Percentiles rank a stretch among this genome's conserved stretches.
These are phyloP conservation scores for Danionella cerebrum DNA, from an alignment of 2,113 vertebrate species.

Conservation along the genomic window DNA sequence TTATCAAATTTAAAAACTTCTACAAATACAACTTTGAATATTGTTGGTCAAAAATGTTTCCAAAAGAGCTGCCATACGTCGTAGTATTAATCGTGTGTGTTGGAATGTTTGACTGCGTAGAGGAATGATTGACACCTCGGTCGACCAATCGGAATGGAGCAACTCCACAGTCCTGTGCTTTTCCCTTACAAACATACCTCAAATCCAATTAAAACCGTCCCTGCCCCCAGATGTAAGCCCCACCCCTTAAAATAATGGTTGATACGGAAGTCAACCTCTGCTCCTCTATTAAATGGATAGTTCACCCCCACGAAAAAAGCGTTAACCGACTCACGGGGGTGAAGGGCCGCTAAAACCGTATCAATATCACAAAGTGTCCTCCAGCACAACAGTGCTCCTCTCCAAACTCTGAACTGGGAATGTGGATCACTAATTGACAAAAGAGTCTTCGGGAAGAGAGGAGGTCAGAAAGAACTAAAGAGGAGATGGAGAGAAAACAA, in stretches of 20 bases:
- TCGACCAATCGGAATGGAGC: conserved; percentile 49
- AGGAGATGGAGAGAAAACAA: conserved; percentile 52
- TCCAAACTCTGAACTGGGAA: conserved; percentile 48
- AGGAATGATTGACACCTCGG: conserved; percentile 59
- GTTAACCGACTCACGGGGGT: too few species aligned
- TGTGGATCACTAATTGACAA: conserved; percentile 47
- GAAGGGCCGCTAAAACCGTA: too few species aligned
- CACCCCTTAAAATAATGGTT: neutral
- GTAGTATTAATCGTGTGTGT: conserved; percentile 13
- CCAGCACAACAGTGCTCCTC: neutral
- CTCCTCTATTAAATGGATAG: too few species aligned
- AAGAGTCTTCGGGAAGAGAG: conserved; percentile 56
- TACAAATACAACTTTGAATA: conserved; percentile 58
- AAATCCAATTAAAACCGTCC: neutral
- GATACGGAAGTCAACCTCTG: neutral
- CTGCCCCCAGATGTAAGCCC: neutral
- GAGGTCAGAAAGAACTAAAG: too few species aligned
- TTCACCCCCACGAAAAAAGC: too few species aligned
- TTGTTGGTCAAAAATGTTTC: conserved; percentile 59
- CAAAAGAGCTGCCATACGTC: conserved; percentile 73
- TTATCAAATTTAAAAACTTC: conserved; percentile 54
- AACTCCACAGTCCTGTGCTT: conserved; percentile 50
- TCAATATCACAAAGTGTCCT: neutral
- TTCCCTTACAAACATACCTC: conserved; percentile 29
- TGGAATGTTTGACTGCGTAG: conserved; percentile 72